Conservation (phyloP, 2,888 invertebrate species). For the Timema podura region DNA sequence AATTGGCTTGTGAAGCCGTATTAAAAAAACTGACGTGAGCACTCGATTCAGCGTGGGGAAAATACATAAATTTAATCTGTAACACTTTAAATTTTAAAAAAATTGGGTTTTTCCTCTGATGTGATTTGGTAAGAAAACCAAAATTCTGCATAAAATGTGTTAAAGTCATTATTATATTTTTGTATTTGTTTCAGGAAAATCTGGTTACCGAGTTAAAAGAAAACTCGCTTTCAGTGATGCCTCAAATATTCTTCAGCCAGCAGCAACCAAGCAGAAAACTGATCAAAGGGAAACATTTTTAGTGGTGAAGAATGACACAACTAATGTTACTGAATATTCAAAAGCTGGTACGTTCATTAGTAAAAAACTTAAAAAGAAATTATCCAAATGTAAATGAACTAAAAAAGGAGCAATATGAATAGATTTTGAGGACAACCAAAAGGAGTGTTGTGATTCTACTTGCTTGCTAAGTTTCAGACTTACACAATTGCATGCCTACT, state of each 20-base stretch:
- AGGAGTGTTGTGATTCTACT: constrained; percentile 5
- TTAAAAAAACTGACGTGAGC: no score
- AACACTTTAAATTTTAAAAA: no score
- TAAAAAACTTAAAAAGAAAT: not conserved
- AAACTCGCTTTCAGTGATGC: no score
- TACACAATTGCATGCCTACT: not conserved
- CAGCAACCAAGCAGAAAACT: not conserved
- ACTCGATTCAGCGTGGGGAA: no score
- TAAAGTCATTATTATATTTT: not conserved
- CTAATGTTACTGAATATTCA: no score
- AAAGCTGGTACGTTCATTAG: no score
- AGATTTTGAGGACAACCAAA: constrained; percentile 3
- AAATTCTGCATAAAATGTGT: not conserved
- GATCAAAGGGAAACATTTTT: constrained; percentile 2
- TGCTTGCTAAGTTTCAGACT: not conserved
- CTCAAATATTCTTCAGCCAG: not conserved
- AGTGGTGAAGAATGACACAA: constrained; percentile 3
- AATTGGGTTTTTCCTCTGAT: not conserved
- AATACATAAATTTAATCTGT: no score
- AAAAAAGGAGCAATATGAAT: constrained; percentile 7
- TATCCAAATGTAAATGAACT: constrained; percentile 7
- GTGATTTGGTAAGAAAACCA: not conserved
- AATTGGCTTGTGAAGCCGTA: no score
- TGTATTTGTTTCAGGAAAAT: no score
- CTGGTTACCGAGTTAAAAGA: no score